Conservation (phyloP, 1,140 invertebrate species). For the Drosophila setifemur region DNA sequence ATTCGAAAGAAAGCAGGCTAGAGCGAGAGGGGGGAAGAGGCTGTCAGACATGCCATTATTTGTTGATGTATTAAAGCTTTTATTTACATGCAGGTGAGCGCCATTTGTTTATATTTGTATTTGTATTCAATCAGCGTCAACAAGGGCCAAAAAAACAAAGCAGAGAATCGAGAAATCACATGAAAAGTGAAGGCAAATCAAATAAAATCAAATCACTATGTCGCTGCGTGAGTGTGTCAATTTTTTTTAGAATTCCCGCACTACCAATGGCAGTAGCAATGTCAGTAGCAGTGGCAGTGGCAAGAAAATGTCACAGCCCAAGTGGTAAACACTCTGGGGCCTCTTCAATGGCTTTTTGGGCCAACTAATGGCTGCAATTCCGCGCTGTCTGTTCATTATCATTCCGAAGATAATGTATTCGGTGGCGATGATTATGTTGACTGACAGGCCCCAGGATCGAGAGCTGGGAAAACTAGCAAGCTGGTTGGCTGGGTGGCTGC, state of each 20-base stretch:
- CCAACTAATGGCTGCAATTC: constrained; percentile 45
- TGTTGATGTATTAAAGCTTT: constrained; percentile 75
- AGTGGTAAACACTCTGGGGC: constrained; percentile 42
- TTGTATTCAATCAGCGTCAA: constrained; percentile 79
- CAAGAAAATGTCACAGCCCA: constrained; percentile 37
- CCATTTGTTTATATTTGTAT: constrained; percentile 74
- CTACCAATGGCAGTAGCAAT: background rate
- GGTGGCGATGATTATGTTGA: constrained; percentile 45
- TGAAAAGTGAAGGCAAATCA: constrained; percentile 67
- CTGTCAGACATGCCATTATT: constrained; percentile 72
- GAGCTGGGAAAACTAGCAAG: constrained; percentile 23
- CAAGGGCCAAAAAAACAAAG: constrained; percentile 32
- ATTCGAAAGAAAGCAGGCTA: no score
- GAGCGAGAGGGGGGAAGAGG: background rate
- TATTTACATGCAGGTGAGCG: constrained; percentile 70
- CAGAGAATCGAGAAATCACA: constrained; percentile 41
- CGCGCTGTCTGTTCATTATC: constrained; percentile 33
- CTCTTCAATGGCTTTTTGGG: constrained; percentile 39
- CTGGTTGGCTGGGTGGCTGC: background rate
- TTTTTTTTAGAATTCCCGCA: constrained; percentile 29
- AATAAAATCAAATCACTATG: constrained; percentile 63
- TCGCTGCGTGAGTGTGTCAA: constrained; percentile 8
- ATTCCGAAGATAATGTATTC: constrained; percentile 29
- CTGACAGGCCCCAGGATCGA: constrained; percentile 10
- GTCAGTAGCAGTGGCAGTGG: background rate